Evolutionary conservation across 1,140 invertebrate genomes (phyloP), one percentile per base, ranked within the genome.

Genomic region (Leguminivora glycinivorella): DNA sequence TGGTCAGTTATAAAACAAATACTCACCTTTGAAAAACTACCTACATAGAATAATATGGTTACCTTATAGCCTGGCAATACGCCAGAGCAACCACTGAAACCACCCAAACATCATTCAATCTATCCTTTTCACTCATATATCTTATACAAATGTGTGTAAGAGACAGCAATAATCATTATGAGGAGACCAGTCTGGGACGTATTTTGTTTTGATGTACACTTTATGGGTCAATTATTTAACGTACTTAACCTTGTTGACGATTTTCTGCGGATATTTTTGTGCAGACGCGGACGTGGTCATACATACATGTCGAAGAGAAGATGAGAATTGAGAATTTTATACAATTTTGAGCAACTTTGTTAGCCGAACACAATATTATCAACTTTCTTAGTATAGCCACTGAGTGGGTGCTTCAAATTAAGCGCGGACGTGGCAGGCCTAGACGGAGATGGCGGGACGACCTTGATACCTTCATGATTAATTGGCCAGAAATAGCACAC

Each of bases 181-280:
- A n/a, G 19, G 34, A 73, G 79, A 78, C 75, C 66, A 69, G 40
- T 43, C 67, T 75, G 75, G 78, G 79, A 78, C 79, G 79, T 68
- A 71, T 63, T 77, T 76, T 76, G 75, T 71, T 78, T 71, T 78
- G 60, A 74, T 67, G 4, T 10, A 22, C 17, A 26, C 0, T 52
- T 52, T 52, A 52, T 52, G 47, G 47, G 19, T 52, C 47, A 52
- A 22, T 52, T 52, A 52, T 52, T 52, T 52, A 52, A 17, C 19
- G 47, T 52, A 38, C 34, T 38, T 38, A 52, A 10, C 47, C 47
- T 52, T 52, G 47, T 52, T 52, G 47, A 52, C 47, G 19, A 22
- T 22, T 52, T 52, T 47, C 40, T 1, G 6, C 6, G 19, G 7
- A 52, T 52, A 52, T 52, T 52, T 52, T 52, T 52, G 47, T 2